These are phyloP conservation scores for Leucophenga maculata DNA, from an alignment of 2,888 invertebrate genomes.

Conservation along the genomic window DNA sequence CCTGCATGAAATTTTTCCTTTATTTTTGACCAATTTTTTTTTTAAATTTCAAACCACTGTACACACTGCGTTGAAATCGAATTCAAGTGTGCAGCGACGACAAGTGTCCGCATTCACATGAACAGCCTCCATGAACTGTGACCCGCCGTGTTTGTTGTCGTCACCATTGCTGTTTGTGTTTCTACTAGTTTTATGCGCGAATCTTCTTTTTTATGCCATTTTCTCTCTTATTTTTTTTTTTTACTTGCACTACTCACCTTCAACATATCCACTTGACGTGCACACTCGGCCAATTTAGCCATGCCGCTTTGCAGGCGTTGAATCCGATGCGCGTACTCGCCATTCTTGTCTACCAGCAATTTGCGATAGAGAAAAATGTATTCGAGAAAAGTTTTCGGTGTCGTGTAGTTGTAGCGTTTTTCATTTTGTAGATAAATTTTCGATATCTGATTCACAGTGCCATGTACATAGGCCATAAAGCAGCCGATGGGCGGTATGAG, in stretches of 20 bases:
- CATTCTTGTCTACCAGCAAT: conserved; percentile 79
- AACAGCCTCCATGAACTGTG: conserved; percentile 1
- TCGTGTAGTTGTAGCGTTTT: conserved; percentile 94
- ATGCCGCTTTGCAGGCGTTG: conserved; percentile 89
- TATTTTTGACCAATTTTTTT: too few relatives aligned
- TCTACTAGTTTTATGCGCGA: conserved; percentile 13
- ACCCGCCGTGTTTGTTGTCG: neutral
- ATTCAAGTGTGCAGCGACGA: neutral
- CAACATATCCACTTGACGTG: conserved; percentile 88
- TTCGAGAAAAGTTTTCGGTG: conserved; percentile 97
- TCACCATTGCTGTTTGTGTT: neutral
- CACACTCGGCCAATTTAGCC: conserved; percentile 89
- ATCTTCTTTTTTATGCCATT: conserved; percentile 19
- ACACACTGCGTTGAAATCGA: too few relatives aligned
- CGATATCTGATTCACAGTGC: conserved; percentile 91
- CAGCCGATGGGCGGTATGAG: conserved; percentile 82
- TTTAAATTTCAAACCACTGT: too few relatives aligned
- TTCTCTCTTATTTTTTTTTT: neutral
- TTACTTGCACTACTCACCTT: conserved; percentile 75
- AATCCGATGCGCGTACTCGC: conserved; percentile 84
- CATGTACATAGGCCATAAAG: conserved; percentile 95
- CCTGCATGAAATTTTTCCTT: too few relatives aligned
- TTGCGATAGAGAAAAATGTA: conserved; percentile 90
- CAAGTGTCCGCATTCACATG: neutral
- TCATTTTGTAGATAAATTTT: conserved; percentile 87